phyloP scores from a whole-genome alignment of 2,113 vertebrate genomes.

The Rhinopithecus roxellana region DNA sequence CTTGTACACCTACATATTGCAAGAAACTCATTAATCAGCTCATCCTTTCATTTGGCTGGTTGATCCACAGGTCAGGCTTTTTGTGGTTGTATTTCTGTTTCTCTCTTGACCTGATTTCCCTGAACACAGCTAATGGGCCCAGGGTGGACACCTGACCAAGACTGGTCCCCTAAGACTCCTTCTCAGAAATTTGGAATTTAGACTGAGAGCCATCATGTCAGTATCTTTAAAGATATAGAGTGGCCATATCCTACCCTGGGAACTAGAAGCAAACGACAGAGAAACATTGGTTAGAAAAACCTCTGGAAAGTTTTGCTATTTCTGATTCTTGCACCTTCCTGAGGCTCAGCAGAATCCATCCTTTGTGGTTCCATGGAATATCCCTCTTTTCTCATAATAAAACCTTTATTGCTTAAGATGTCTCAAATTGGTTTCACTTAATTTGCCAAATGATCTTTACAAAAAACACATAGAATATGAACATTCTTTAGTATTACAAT shows the following conservation, averaged over 20 bases:
- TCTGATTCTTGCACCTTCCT: not conserved
- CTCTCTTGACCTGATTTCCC: not conserved
- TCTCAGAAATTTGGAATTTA: not conserved
- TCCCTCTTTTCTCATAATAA: not conserved
- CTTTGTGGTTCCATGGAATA: not conserved
- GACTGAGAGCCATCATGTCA: not conserved
- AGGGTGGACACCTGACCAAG: fast-evolving
- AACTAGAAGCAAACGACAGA: not conserved
- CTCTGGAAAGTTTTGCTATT: not conserved
- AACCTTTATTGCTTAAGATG: not conserved
- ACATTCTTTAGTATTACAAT: not conserved
- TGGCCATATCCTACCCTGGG: not conserved
- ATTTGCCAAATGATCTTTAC: not conserved
- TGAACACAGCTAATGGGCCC: not conserved
- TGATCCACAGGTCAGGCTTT: not conserved
- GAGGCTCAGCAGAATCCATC: not conserved
- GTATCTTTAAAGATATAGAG: not conserved
- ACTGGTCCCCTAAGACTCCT: not conserved
- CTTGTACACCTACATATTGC: not conserved
- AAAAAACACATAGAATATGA: not conserved
- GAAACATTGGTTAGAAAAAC: not conserved
- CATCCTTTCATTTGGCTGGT: not conserved
- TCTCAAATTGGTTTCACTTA: not conserved
- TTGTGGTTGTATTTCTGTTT: not conserved
- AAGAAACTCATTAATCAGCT: not conserved